phyloP scores from a whole-genome alignment of 2,797 vertebrate genomes.

The Tolypeutes matacus region DNA sequence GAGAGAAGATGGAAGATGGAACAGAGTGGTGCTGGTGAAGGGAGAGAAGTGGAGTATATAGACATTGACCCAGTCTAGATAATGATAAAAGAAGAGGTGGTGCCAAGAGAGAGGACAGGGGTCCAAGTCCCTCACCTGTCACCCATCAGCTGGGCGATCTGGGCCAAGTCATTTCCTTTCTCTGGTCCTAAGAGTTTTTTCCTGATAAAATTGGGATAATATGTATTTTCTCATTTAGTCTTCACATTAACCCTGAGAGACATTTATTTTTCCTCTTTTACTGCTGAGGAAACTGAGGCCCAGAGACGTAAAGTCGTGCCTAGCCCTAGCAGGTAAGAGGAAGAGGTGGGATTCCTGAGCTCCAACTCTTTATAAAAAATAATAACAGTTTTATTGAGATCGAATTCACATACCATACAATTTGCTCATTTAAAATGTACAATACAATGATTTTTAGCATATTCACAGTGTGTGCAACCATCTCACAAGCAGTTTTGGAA shows the following conservation, averaged over 20 bases:
- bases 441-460: neutral
- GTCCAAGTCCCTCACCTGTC: neutral
- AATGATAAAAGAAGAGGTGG: neutral
- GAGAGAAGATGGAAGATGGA: slow-evolving; percentile 38
- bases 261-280: neutral
- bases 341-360: neutral
- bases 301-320: neutral
- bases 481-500: neutral
- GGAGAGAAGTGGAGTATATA: neutral
- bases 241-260: neutral
- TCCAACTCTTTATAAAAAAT: neutral
- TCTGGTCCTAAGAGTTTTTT: neutral
- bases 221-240: slow-evolving; percentile 60
- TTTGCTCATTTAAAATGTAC: neutral
- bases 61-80: neutral
- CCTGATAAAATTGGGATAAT: neutral
- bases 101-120: neutral
- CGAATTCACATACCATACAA: neutral
- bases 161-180: neutral
- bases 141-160: neutral
- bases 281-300: neutral
- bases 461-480: neutral
- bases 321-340: neutral
- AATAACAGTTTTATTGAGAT: neutral
- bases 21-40: neutral